Conservation (phyloP, 92 coral and sea anemone genomes). For the Phenganax marumi region DNA sequence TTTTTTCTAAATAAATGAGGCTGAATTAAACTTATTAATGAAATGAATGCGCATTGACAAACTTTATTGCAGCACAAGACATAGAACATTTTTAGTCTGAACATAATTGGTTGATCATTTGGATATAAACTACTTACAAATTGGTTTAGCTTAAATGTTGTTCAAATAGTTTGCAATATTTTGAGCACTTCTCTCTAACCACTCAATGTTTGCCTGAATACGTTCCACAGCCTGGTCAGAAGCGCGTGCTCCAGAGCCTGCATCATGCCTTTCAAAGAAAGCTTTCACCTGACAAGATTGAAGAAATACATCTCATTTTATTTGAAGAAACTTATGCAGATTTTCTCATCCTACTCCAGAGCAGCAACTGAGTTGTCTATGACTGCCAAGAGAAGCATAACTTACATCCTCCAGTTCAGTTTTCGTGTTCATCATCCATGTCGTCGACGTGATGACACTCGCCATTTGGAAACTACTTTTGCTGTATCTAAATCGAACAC, state of each 20-base stretch:
- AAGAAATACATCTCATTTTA: neutral
- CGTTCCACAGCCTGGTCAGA: slow-evolving; percentile 80
- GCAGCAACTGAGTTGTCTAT: neutral
- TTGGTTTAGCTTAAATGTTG: neutral
- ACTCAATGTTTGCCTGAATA: slow-evolving; percentile 76
- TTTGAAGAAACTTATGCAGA: neutral
- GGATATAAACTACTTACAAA: no score
- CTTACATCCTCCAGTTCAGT: slow-evolving; percentile 79
- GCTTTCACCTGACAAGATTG: slow-evolving; percentile 63
- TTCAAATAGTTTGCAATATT: slow-evolving; percentile 64
- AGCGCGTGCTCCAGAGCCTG: slow-evolving; percentile 83
- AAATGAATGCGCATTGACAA: no score
- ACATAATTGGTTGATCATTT: no score
- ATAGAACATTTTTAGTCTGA: no score
- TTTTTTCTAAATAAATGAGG: no score
- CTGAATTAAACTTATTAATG: no score
- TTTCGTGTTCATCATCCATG: slow-evolving; percentile 67
- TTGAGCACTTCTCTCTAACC: slow-evolving; percentile 73
- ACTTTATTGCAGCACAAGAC: no score
- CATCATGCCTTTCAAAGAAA: slow-evolving; percentile 68
- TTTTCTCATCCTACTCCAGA: neutral
- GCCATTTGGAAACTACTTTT: slow-evolving; percentile 95
- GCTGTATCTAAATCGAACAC: slow-evolving; percentile 63
- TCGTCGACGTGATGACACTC: slow-evolving; percentile 67
- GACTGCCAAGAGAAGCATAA: neutral